Conservation (phyloP, 2,888 invertebrate species). For the Caenorhabditis japonica region DNA sequence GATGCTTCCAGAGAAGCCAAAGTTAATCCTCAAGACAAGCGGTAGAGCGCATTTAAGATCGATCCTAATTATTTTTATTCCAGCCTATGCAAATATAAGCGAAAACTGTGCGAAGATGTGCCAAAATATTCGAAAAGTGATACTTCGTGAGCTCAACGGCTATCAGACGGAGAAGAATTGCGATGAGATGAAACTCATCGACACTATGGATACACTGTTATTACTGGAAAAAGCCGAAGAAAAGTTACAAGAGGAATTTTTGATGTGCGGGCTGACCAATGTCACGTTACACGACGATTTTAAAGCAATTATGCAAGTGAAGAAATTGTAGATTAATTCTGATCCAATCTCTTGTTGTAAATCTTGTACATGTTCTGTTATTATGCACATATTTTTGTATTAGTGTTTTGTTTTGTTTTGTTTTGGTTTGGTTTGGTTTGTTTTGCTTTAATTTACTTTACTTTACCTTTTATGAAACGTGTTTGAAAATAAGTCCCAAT, state of each 20-base stretch:
- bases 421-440: too few relatives aligned
- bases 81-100: conserved; percentile 37
- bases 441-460: too few relatives aligned
- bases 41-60: too few relatives aligned
- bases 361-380: too few relatives aligned
- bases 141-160: conserved; percentile 31
- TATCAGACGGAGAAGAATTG: conserved; percentile 25
- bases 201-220: conserved; percentile 21
- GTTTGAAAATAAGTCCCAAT: too few relatives aligned
- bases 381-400: too few relatives aligned
- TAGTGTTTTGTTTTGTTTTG: too few relatives aligned
- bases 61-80: too few relatives aligned
- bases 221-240: conserved; percentile 33
- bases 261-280: conserved; percentile 28
- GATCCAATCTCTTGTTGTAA: too few relatives aligned
- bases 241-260: conserved; percentile 25
- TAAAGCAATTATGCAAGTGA: conserved; percentile 30
- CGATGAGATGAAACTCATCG: conserved; percentile 21
- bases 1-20: too few relatives aligned
- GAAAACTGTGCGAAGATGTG: conserved; percentile 22
- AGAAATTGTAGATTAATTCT: conserved; percentile 26
- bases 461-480: too few relatives aligned
- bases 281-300: conserved; percentile 18
- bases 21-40: too few relatives aligned
- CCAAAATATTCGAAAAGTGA: conserved; percentile 28